Evolutionary conservation across 92 coral and sea anemone genomes (phyloP).

Genomic region (Paragorgia papillata): DNA sequence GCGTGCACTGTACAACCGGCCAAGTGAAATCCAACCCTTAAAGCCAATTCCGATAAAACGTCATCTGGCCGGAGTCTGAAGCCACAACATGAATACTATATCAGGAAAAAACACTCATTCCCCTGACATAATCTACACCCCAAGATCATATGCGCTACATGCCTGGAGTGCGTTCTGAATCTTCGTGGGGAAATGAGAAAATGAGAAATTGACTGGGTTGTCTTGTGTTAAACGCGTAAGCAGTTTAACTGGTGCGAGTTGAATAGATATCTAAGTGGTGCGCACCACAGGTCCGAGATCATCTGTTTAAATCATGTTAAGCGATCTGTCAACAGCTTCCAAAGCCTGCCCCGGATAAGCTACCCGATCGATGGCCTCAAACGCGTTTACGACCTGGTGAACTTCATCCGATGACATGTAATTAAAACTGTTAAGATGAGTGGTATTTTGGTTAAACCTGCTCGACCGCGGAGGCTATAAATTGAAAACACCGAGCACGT

Average conservation of each 20-base stretch:
- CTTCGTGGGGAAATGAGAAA: background rate
- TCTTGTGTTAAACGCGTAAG: background rate
- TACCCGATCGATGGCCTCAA: conserved; percentile 15
- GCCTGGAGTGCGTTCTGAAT: background rate
- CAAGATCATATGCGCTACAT: too few species aligned
- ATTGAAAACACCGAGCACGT: conserved; percentile 3
- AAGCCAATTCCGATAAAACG: too few species aligned
- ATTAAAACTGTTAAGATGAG: conserved; percentile 38
- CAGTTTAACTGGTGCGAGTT: conserved; percentile 13
- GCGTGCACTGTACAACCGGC: too few species aligned
- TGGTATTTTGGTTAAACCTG: background rate
- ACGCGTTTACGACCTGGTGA: conserved; percentile 21
- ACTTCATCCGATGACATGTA: conserved; percentile 33
- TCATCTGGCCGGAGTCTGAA: too few species aligned
- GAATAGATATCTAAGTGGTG: background rate
- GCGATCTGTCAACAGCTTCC: conserved; percentile 23
- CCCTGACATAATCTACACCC: too few species aligned
- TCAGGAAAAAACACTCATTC: too few species aligned
- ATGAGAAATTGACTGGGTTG: background rate
- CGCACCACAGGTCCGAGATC: conserved; percentile 6
- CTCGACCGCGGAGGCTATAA: conserved; percentile 18
- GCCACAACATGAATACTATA: too few species aligned
- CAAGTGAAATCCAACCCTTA: too few species aligned
- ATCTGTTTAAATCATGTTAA: conserved; percentile 33
- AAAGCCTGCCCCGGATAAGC: conserved; percentile 6